These are phyloP conservation scores for Nettapus auritus DNA, from an alignment of 2,113 vertebrate species.

Conservation along the genomic window DNA sequence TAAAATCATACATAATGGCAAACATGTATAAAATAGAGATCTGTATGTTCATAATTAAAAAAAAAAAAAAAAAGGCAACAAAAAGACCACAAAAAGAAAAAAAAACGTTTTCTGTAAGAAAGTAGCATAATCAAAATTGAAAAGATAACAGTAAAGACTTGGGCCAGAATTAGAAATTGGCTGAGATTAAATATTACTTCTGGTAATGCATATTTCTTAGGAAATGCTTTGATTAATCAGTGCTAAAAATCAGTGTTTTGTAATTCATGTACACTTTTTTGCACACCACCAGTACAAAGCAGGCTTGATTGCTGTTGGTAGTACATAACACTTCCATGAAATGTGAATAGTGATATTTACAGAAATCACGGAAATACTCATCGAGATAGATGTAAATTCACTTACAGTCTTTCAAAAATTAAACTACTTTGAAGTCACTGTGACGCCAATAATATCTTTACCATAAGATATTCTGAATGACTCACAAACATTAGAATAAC, in stretches of 20 bases:
- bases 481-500: constrained; percentile 28
- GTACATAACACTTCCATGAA: neutral
- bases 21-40: neutral
- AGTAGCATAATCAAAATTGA: neutral
- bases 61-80: no score
- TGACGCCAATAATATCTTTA: neutral
- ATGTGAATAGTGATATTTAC: neutral
- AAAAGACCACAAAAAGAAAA: neutral
- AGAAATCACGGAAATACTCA: neutral
- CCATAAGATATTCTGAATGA: constrained; percentile 40
- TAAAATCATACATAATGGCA: neutral
- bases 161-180: neutral
- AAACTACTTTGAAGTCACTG: neutral
- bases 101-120: neutral
- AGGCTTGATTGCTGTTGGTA: neutral
- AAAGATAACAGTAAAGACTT: neutral
- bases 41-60: neutral
- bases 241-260: neutral
- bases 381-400: neutral
- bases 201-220: neutral
- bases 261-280: neutral
- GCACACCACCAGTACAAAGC: neutral
- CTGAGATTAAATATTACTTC: neutral
- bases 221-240: neutral
- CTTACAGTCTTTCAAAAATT: neutral